Percentiles rank a stretch among this genome's conserved stretches.
Conservation (phyloP, 2,888 invertebrate species). For the Aplocera efformata region DNA sequence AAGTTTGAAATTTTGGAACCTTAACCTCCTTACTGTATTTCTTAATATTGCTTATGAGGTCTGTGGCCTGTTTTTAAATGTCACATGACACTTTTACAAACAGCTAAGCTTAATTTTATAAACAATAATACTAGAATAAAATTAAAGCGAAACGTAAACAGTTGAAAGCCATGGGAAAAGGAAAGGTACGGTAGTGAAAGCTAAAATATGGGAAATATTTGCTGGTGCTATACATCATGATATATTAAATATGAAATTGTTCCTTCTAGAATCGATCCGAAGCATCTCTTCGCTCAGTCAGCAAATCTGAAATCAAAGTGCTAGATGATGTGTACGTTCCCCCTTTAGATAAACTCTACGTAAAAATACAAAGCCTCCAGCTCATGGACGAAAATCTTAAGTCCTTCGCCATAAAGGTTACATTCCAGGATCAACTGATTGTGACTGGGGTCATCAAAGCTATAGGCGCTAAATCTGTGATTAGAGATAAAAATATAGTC, state of each 20-base stretch:
- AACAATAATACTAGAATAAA: no score
- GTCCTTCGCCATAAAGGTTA: slow-evolving; percentile 44
- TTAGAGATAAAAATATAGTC: slow-evolving; percentile 30
- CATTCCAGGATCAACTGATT: slow-evolving; percentile 53
- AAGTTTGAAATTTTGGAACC: no score
- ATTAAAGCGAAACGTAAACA: no score
- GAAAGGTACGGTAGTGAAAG: neutral
- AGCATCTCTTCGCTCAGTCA: slow-evolving; percentile 29
- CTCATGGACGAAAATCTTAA: slow-evolving; percentile 41
- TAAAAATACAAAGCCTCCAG: slow-evolving; percentile 48
- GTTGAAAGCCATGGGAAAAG: slow-evolving; percentile 2
- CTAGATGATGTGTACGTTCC: slow-evolving; percentile 32
- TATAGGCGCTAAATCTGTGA: slow-evolving; percentile 32
- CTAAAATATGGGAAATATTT: no score
- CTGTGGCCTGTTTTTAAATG: no score
- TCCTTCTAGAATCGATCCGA: slow-evolving; percentile 33
- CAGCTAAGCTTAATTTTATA: no score
- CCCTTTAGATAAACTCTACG: slow-evolving; percentile 41
- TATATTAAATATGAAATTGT: no score
- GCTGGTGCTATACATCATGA: no score
- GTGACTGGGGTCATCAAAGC: slow-evolving; percentile 44
- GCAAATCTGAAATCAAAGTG: slow-evolving; percentile 23
- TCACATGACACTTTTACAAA: no score
- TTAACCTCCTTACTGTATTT: no score
- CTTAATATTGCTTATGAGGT: no score